These are phyloP conservation scores for Trematocara nigrifrons DNA, from an alignment of 2,113 vertebrate genomes.

Conservation along the genomic window DNA sequence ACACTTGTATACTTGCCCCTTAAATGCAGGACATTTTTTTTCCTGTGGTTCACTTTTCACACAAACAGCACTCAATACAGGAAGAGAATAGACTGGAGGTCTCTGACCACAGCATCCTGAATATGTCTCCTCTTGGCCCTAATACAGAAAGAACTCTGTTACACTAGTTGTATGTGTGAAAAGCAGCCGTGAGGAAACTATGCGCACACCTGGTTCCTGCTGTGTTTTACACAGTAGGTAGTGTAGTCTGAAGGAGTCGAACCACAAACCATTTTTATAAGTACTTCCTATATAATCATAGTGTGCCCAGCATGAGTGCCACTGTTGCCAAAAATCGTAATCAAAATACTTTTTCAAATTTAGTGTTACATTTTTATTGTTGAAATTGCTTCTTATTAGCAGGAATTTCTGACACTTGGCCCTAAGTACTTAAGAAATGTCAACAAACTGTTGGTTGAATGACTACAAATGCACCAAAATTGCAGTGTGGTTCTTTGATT, in stretches of 20 bases:
- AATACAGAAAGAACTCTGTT: background rate
- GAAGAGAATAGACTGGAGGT: constrained; percentile 61
- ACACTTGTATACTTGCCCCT: background rate
- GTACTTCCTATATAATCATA: background rate
- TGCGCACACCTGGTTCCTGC: constrained; percentile 26
- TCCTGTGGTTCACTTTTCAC: background rate
- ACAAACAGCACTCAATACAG: constrained; percentile 41
- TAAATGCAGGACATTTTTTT: background rate
- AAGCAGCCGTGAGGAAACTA: background rate
- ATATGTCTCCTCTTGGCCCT: constrained; percentile 28
- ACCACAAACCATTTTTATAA: background rate
- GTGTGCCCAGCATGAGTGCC: background rate
- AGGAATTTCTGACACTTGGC: background rate
- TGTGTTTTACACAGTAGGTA: background rate
- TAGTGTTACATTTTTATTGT: background rate
- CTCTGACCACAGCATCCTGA: constrained; percentile 74
- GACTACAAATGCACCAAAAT: background rate
- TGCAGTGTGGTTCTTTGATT: background rate
- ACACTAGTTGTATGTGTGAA: background rate
- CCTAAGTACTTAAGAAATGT: background rate
- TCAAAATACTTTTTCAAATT: background rate
- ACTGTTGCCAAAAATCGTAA: background rate
- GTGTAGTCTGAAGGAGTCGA: background rate
- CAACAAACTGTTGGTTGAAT: background rate
- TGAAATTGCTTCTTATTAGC: background rate